A percentile compares a stretch with the other conserved stretches of the same genome.
These are phyloP conservation scores for Tiphia femorata DNA, from an alignment of 2,888 invertebrate species.

Conservation along the genomic window DNA sequence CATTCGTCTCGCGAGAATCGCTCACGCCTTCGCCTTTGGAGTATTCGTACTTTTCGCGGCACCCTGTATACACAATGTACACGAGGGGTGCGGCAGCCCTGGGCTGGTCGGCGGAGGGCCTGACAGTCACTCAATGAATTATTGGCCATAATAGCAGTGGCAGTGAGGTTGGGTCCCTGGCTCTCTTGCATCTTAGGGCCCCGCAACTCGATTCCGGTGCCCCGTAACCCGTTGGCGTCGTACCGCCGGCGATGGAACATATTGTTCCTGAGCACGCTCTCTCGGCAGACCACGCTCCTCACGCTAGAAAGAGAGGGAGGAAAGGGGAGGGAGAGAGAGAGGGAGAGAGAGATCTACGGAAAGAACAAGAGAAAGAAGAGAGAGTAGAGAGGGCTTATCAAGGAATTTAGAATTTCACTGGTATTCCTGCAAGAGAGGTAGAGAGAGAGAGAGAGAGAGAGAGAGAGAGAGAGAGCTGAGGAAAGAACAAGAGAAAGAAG, in stretches of 20 bases:
- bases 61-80: slow-evolving; percentile 49
- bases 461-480: neutral
- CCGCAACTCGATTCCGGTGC: slow-evolving; percentile 49
- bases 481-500: no score
- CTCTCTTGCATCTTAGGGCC: slow-evolving; percentile 43
- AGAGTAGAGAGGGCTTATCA: neutral
- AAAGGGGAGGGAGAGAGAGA: neutral
- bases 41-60: slow-evolving; percentile 9
- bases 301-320: neutral
- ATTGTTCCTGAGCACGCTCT: slow-evolving; percentile 49
- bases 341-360: neutral
- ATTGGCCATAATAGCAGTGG: slow-evolving; percentile 70
- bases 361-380: no score
- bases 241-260: slow-evolving; percentile 38
- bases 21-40: no score
- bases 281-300: slow-evolving; percentile 36
- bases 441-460: neutral
- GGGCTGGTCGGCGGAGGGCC: slow-evolving; percentile 58
- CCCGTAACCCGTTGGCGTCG: slow-evolving; percentile 45
- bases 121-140: slow-evolving; percentile 69
- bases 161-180: slow-evolving; percentile 53
- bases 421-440: neutral
- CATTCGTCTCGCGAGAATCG: no score
- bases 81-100: slow-evolving; percentile 53
- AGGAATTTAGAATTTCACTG: no score